Base-by-base conservation (phyloP, 2,888 invertebrate species). In the Hemistola chrysoprasaria region DNA sequence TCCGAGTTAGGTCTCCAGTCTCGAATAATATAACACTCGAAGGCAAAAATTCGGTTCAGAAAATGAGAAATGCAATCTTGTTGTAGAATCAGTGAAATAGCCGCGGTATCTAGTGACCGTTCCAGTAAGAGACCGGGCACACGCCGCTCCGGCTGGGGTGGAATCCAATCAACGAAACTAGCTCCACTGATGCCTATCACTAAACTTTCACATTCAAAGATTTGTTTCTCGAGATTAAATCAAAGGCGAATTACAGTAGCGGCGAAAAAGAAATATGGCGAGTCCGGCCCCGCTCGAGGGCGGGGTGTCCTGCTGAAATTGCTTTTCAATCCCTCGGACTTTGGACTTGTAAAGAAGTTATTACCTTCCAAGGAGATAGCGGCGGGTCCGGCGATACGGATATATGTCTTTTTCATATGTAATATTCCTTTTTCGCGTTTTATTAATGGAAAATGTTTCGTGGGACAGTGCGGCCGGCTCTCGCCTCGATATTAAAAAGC, bases 331-430 rank as follows among this genome's bases (percentile, higher is more conserved):
- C 90, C 90, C 89, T 88, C 89, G 90, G 90, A 90, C 90, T 90
- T 90, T 89, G 88, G 90, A 90, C 90, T 90, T 90, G 90, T 90
- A 90, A 90, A 90, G 90, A 90, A 90, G 89, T 90, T 90, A 90
- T 90, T 90, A 90, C 90, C 90, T 90, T 87, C 86, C 80, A 72
- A 80, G 80, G 78, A 90, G 88, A 88, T 87, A 88, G 86, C 87
- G 85, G 75, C 85, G 83, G 87, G 84, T 84, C 84, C 82, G 79
- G 77, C 85, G 87, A 87, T 87, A 87, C 88, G 87, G 86, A 87
- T 88, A 87, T 85, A 86, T 86, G 86, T 86, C 86, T 83, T 83
- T 87, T 87, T 86, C 87, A 83, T 86, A 88, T 87, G 88, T 89
- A 88, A 89, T 89, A 89, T 89, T 89, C 89, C 87, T 85, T 87